Evolutionary conservation across 2,888 invertebrate species (phyloP).

Genomic region (Euplagia quadripunctaria): DNA sequence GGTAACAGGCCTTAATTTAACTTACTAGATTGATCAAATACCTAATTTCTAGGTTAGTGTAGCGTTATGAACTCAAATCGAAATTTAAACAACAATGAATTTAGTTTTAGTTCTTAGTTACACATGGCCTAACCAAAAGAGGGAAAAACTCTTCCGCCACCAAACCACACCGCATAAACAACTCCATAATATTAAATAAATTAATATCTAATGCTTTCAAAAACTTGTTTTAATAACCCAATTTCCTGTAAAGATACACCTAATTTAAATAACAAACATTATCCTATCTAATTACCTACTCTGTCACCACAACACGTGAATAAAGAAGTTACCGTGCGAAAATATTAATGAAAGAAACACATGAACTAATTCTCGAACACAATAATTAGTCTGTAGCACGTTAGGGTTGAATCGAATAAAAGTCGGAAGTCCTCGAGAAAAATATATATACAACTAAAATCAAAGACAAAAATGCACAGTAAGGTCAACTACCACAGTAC

Average conservation of each 20-base stretch:
- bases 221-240: conserved; percentile 41
- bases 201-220: conserved; percentile 45
- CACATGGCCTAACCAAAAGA: neutral
- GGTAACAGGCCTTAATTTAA: neutral
- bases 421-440: no score
- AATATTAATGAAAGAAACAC: conserved; percentile 46
- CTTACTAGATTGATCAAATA: no score
- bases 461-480: neutral
- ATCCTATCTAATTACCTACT: conserved; percentile 71
- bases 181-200: conserved; percentile 27
- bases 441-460: no score
- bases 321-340: conserved; percentile 76
- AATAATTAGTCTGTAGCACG: conserved; percentile 77
- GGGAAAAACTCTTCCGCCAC: neutral
- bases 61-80: no score
- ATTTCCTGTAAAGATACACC: conserved; percentile 33
- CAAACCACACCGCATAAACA: conserved; percentile 15
- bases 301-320: conserved; percentile 61
- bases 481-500: neutral
- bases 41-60: no score
- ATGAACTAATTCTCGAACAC: conserved; percentile 69
- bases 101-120: neutral
- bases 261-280: conserved; percentile 56
- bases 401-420: conserved; percentile 54
- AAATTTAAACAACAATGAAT: no score